Base-by-base conservation (phyloP, 2,888 invertebrate genomes). In the Lingula anatina region DNA sequence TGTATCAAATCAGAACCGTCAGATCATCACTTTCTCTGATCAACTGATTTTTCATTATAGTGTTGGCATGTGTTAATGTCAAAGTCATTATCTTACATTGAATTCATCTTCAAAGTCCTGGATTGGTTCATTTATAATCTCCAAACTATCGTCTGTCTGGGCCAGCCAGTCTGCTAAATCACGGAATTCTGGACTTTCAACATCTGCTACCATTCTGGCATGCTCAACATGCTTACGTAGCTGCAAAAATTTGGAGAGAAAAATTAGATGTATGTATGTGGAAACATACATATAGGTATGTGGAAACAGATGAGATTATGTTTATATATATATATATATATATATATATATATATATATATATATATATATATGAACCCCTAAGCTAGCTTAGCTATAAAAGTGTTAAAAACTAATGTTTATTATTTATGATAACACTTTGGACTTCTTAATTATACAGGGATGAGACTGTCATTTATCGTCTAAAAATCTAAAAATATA, bases 141-240 rank as follows among this genome's bases (percentile, higher is more conserved):
- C 55, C 44, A 75, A 59, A 7, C 63, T 57, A 25, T 67, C 68
- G n/a, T 69, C 65, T 15, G 74, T 72, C 42, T 70, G 67, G 63
- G 55, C 56, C 55, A 94, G 80, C 90, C 93, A 95, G 65, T 84
- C 83, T 68, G 88, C 81, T 56, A 95, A 81, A 61, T 85, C 84
- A 68, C 86, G 85, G 79, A 89, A 73, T 39, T 71, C 70, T 24
- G 64, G 53, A 54, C 65, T 54, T 51, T 75, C 75, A 51, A 37
- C 42, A n/a, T 49, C 49, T 21, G 44, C 28, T 18, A 35, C 2
- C 2, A 23, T 31, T 23, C 28, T 31, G 12, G 35, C n/a, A 18
- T 15, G 18, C 15, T 28, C n/a, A 5, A 23, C 20, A 31, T 31
- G 9, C 35, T 31, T 12, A 31, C 35, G n/a, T 31, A n/a, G n/a